Conservation (phyloP, 2,797 vertebrate species). For the Phyllotis vaccarum region DNA sequence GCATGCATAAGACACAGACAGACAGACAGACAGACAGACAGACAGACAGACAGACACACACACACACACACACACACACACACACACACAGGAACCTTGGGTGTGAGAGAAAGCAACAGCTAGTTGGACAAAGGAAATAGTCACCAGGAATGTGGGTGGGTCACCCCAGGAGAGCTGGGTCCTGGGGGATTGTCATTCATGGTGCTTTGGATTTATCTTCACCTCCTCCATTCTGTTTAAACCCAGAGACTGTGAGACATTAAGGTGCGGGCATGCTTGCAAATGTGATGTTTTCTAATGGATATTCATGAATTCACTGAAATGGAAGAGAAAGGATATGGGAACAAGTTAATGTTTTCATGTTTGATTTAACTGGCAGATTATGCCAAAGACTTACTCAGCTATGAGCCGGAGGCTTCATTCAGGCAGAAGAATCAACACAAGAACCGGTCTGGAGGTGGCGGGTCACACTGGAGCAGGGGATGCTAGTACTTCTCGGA, state of each 20-base stretch:
- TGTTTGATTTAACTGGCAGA: constrained; percentile 29
- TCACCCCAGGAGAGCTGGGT: background rate
- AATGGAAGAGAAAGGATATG: constrained; percentile 1
- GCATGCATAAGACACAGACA: background rate
- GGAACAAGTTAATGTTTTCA: constrained; percentile 69
- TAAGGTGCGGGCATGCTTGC: constrained; percentile 18
- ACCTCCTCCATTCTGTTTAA: background rate
- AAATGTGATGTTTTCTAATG: constrained; percentile 66
- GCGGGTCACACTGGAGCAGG: background rate
- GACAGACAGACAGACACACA: no score
- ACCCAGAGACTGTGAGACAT: background rate
- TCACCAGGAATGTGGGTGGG: background rate
- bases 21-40: background rate
- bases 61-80: background rate
- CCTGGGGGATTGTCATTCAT: background rate
- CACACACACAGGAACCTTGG: background rate
- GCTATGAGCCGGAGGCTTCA: constrained; percentile 53
- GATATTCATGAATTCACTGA: constrained; percentile 61
- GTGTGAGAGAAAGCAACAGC: background rate
- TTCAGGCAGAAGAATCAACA: constrained; percentile 58
- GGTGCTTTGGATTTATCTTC: background rate
- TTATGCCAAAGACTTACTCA: constrained; percentile 22
- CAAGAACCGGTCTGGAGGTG: constrained; percentile 60
- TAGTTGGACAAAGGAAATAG: background rate
- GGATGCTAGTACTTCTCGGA: constrained; percentile 32